Percentiles rank a stretch among this genome's conserved stretches.
phyloP scores from a whole-genome alignment of 2,797 vertebrate species.

The Dallia pectoralis region DNA sequence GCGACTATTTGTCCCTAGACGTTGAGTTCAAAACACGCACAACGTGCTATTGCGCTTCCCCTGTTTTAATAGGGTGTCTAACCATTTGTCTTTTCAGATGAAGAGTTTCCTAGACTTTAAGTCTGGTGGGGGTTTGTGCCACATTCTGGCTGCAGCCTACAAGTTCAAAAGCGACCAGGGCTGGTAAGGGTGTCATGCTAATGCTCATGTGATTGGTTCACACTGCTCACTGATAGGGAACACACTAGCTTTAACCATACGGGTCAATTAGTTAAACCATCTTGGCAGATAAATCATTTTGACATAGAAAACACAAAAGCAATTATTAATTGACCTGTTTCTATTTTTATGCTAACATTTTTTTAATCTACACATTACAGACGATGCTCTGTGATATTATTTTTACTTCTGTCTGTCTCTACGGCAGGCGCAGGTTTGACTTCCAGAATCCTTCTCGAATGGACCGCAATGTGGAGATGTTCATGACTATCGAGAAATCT shows the following conservation, averaged over 20 bases:
- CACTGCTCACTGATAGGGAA: neutral
- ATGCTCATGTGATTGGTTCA: neutral
- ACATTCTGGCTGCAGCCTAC: conserved; percentile 96
- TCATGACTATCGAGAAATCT: conserved; percentile 97
- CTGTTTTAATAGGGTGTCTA: neutral
- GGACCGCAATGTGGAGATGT: conserved; percentile 99
- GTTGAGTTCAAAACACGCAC: neutral
- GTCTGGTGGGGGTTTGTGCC: conserved; percentile 91
- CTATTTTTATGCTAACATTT: neutral
- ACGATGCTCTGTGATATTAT: conserved; percentile 25
- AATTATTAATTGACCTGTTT: neutral
- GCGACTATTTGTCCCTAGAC: too few relatives aligned
- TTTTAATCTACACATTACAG: neutral
- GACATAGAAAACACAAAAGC: neutral
- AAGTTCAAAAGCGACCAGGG: conserved; percentile 99
- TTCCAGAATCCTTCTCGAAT: conserved; percentile 98
- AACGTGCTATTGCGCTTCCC: neutral
- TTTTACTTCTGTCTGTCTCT: conserved; percentile 74
- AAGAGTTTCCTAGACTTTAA: conserved; percentile 99
- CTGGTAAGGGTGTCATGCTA: conserved; percentile 83
- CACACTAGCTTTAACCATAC: neutral
- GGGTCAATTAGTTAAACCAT: too few relatives aligned
- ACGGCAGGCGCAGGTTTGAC: conserved; percentile 95
- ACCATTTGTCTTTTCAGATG: conserved; percentile 72
- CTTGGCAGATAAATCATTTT: neutral